These are phyloP conservation scores for Poliocrania exsul DNA, from an alignment of 2,797 vertebrate species.

Conservation along the genomic window DNA sequence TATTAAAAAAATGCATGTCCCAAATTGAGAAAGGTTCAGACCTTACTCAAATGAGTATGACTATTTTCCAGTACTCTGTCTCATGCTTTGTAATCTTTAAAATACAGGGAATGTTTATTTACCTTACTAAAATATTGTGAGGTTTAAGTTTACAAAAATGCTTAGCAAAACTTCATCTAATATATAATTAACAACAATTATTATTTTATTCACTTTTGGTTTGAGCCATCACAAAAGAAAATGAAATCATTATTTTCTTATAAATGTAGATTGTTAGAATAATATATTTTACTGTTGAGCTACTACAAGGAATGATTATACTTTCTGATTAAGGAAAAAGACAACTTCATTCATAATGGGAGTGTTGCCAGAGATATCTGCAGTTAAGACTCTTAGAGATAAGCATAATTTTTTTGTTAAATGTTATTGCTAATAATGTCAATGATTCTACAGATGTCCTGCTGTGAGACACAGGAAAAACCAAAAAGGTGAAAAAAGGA, in stretches of 20 bases:
- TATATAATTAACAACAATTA: not conserved
- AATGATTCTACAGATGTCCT: not conserved
- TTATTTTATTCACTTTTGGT: not conserved
- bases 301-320: not conserved
- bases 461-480: not conserved
- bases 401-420: not conserved
- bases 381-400: not conserved
- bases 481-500: not conserved
- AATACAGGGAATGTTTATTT: not conserved
- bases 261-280: not conserved
- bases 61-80: not conserved
- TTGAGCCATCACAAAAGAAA: not conserved
- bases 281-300: not conserved
- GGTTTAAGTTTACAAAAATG: not conserved
- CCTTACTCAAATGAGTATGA: not conserved
- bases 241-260: not conserved
- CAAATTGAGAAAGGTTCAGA: not conserved
- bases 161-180: not conserved
- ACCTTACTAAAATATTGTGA: not conserved
- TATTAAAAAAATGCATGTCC: not conserved
- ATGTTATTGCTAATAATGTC: not conserved
- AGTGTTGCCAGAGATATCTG: not conserved
- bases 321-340: not conserved
- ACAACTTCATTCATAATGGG: not conserved
- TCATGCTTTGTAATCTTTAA: not conserved